Percentiles rank a stretch among this genome's conserved stretches.
Evolutionary conservation across 1,140 invertebrate species (phyloP).

Genomic region (Aethina tumida): DNA sequence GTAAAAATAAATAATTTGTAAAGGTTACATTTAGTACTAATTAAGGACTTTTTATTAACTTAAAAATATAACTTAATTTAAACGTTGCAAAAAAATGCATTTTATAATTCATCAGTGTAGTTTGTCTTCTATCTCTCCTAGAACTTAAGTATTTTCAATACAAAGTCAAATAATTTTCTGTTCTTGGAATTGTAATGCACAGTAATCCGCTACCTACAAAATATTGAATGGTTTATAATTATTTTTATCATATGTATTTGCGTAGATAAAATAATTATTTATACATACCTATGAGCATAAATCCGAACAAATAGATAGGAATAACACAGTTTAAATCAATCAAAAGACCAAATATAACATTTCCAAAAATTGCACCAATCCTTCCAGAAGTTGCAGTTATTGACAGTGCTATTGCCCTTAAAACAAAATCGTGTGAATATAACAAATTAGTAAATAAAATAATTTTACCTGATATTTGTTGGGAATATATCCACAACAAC

Average conservation of each 20-base stretch:
- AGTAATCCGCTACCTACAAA: conserved; percentile 42
- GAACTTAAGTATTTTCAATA: conserved; percentile 8
- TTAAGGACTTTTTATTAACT: no score
- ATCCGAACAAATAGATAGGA: conserved; percentile 44
- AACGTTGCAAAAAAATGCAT: no score
- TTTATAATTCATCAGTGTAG: no score
- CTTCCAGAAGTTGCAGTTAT: conserved; percentile 45
- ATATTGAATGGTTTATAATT: conserved; percentile 11
- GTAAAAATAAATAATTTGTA: no score
- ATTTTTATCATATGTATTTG: conserved; percentile 2
- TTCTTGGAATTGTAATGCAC: conserved; percentile 40
- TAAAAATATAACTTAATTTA: no score
- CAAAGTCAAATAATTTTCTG: conserved; percentile 15
- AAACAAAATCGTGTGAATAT: conserved; percentile 6
- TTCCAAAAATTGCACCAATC: conserved; percentile 45
- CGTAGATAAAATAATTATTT: conserved; percentile 31
- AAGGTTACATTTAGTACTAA: no score
- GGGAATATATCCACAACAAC: conserved; percentile 47
- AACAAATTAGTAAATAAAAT: conserved; percentile 6
- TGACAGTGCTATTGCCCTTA: conserved; percentile 44
- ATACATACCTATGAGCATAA: conserved; percentile 41
- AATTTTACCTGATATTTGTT: conserved; percentile 30
- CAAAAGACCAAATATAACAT: conserved; percentile 44
- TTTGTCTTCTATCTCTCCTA: background rate
- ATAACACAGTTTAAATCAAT: conserved; percentile 44